Evolutionary conservation across 2,113 vertebrate species (phyloP).

Genomic region (Ivindomyrus marchei): DNA sequence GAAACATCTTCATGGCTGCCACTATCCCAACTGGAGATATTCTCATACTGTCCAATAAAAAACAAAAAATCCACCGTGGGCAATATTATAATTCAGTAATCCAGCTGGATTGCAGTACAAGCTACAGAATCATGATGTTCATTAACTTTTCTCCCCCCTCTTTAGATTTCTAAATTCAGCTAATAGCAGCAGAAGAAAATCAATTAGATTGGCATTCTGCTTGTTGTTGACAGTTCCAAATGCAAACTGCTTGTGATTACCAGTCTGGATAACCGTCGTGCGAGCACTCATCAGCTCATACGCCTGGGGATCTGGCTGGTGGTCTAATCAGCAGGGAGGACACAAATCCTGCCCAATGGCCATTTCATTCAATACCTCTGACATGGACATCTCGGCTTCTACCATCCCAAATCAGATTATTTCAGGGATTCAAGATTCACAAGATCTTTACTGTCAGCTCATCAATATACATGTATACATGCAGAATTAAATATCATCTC

Average conservation of each 20-base stretch:
- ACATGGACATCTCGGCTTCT: not conserved
- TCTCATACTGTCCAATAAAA: not conserved
- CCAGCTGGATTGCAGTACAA: not conserved
- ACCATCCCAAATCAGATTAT: not conserved
- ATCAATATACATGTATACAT: not conserved
- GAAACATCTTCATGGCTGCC: not conserved
- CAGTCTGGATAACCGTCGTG: not conserved
- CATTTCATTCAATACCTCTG: not conserved
- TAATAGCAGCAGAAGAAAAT: conserved; percentile 10
- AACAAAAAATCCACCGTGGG: not conserved
- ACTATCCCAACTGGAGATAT: not conserved
- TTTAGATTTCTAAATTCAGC: conserved; percentile 8
- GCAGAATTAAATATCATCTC: not conserved
- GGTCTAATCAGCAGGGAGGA: not conserved
- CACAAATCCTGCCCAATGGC: not conserved
- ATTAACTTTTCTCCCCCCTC: conserved; percentile 1
- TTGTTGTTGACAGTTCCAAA: conserved; percentile 5
- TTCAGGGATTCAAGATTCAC: not conserved
- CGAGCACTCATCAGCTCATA: not conserved
- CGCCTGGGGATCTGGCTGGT: not conserved
- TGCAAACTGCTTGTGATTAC: conserved; percentile 12
- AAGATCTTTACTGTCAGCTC: not conserved
- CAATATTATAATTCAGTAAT: not conserved
- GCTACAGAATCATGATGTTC: not conserved
- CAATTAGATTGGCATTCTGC: conserved; percentile 3